These are phyloP conservation scores for Hydroisotoma schaefferi DNA, from an alignment of 2,888 invertebrate species.

Conservation along the genomic window DNA sequence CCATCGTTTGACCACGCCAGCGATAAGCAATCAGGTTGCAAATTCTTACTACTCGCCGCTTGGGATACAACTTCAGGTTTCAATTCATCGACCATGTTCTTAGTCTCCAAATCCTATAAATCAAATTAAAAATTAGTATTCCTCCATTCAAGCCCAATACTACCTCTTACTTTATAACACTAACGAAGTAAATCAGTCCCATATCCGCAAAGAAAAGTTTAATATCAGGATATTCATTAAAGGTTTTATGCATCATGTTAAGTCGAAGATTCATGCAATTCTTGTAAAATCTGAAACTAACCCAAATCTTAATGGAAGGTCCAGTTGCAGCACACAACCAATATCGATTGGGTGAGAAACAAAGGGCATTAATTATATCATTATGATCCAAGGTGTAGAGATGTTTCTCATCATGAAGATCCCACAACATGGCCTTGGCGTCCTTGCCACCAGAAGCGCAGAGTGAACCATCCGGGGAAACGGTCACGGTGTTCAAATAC, in stretches of 20 bases:
- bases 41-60: conserved; percentile 66
- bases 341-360: conserved; percentile 99
- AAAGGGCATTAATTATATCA: conserved; percentile 94
- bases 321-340: conserved; percentile 99
- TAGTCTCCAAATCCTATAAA: conserved; percentile 88
- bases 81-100: conserved; percentile 98
- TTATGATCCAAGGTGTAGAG: conserved; percentile 97
- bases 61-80: conserved; percentile 85
- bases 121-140: conserved; percentile 9
- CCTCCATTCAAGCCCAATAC: no score
- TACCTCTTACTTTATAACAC: background rate
- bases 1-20: conserved; percentile 99
- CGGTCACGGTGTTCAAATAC: conserved; percentile 96
- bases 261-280: background rate
- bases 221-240: conserved; percentile 11
- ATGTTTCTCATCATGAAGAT: conserved; percentile 98
- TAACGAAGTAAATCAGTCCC: conserved; percentile 27
- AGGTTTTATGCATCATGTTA: conserved; percentile 15
- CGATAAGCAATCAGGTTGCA: conserved; percentile 93
- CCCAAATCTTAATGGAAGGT: conserved; percentile 97
- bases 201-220: conserved; percentile 35
- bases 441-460: conserved; percentile 99
- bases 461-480: conserved; percentile 97
- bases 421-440: conserved; percentile 99
- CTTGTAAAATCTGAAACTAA: no score